Evolutionary conservation across 2,888 invertebrate species (phyloP).

Genomic region (Furcula furcula): DNA sequence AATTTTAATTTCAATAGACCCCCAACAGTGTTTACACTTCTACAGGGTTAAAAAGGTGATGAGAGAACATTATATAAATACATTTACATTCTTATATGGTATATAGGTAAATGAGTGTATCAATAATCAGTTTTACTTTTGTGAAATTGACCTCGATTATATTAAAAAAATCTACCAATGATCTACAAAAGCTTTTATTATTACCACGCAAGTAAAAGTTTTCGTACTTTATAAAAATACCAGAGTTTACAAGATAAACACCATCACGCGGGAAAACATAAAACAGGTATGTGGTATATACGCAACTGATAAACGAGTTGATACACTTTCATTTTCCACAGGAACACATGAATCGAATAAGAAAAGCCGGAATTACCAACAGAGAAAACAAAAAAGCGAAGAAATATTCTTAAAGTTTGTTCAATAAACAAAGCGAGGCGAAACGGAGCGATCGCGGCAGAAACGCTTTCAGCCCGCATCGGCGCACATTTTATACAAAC

Average conservation of each 20-base stretch:
- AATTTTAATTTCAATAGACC: conserved; percentile 1
- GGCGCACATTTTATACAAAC: conserved; percentile 73
- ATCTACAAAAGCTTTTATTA: too few species aligned
- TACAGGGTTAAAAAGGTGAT: conserved; percentile 1
- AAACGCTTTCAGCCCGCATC: conserved; percentile 46
- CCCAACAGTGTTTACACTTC: background rate
- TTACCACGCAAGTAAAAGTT: too few species aligned
- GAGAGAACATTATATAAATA: background rate
- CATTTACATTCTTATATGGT: background rate
- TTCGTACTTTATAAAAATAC: too few species aligned
- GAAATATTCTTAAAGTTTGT: conserved; percentile 39
- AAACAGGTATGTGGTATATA: conserved; percentile 15
- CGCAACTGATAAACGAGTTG: conserved; percentile 32
- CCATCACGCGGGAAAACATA: background rate
- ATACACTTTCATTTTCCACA: conserved; percentile 28
- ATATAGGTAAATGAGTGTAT: too few species aligned
- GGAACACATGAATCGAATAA: conserved; percentile 37
- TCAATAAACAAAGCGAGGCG: conserved; percentile 43
- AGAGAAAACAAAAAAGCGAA: conserved; percentile 27
- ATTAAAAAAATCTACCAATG: too few species aligned
- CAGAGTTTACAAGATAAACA: background rate
- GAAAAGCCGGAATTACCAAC: conserved; percentile 30
- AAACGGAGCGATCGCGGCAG: conserved; percentile 45
- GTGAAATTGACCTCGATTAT: too few species aligned
- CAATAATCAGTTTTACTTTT: too few species aligned